These are phyloP conservation scores for Peromyscus maniculatus DNA, from an alignment of 2,113 vertebrate genomes.

Conservation along the genomic window DNA sequence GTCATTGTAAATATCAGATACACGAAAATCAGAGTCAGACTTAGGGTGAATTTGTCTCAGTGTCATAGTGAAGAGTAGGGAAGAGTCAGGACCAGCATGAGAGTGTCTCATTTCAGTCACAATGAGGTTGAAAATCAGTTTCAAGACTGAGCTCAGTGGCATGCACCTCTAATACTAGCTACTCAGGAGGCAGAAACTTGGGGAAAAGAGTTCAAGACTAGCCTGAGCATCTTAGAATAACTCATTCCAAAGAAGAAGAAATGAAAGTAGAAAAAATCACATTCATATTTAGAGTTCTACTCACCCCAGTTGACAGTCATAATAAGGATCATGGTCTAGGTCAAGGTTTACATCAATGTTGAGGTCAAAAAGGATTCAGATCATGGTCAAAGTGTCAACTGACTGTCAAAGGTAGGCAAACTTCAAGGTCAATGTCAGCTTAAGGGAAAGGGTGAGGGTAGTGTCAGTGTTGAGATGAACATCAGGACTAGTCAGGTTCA, in stretches of 20 bases:
- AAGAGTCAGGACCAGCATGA: neutral
- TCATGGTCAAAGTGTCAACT: neutral
- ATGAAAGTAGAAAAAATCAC: neutral
- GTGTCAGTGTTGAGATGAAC: neutral
- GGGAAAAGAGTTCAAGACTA: neutral
- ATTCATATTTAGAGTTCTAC: neutral
- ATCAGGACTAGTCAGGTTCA: neutral
- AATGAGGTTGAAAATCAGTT: neutral
- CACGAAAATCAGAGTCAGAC: neutral
- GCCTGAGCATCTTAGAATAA: neutral
- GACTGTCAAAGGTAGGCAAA: neutral
- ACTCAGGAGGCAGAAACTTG: neutral
- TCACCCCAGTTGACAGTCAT: neutral
- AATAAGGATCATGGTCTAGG: neutral
- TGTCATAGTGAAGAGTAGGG: neutral
- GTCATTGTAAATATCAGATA: neutral
- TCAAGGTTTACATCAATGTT: neutral
- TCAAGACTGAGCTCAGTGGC: neutral
- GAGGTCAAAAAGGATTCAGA: neutral
- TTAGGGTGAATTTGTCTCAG: neutral
- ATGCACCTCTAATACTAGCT: neutral
- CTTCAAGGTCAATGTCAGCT: neutral
- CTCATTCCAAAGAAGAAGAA: neutral
- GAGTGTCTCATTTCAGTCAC: neutral
- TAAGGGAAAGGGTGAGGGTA: neutral